These are phyloP conservation scores for Venustoraphidia nigricollis DNA, from an alignment of 2,888 invertebrate species.

Conservation along the genomic window DNA sequence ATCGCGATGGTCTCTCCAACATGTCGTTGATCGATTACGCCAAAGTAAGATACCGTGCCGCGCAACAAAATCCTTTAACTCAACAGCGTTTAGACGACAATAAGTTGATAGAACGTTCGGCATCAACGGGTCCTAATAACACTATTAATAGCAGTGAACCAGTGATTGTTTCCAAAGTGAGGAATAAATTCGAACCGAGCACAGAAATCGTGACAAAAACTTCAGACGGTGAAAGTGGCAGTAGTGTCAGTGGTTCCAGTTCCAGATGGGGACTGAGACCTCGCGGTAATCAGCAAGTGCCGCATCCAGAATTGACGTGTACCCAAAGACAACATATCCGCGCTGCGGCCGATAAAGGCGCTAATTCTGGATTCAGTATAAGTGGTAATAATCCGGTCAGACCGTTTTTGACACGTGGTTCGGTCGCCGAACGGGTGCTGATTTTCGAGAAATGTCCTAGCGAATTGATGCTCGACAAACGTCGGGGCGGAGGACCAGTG, in stretches of 20 bases:
- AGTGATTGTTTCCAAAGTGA: constrained; percentile 17
- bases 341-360: constrained; percentile 15
- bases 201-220: constrained; percentile 10
- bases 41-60: constrained; percentile 46
- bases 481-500: constrained; percentile 33
- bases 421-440: constrained; percentile 78
- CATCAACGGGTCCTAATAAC: constrained; percentile 1
- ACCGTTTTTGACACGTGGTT: constrained; percentile 75
- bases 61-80: constrained; percentile 28
- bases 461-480: constrained; percentile 55
- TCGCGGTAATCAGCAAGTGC: constrained; percentile 28
- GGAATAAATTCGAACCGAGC: constrained; percentile 17
- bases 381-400: constrained; percentile 45
- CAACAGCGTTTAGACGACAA: constrained; percentile 26
- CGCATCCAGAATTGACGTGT: constrained; percentile 48
- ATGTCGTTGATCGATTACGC: constrained; percentile 48
- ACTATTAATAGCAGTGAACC: constrained; percentile 7
- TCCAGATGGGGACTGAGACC: constrained; percentile 22
- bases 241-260: constrained; percentile 24
- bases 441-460: constrained; percentile 85
- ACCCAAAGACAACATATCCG: constrained; percentile 40
- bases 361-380: constrained; percentile 17
- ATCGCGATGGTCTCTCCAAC: constrained; percentile 19
- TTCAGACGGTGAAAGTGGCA: constrained; percentile 14
- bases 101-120: constrained; percentile 21